Base-by-base conservation (phyloP, 2,888 invertebrate species). In the Amphipyra tragopoginis region DNA sequence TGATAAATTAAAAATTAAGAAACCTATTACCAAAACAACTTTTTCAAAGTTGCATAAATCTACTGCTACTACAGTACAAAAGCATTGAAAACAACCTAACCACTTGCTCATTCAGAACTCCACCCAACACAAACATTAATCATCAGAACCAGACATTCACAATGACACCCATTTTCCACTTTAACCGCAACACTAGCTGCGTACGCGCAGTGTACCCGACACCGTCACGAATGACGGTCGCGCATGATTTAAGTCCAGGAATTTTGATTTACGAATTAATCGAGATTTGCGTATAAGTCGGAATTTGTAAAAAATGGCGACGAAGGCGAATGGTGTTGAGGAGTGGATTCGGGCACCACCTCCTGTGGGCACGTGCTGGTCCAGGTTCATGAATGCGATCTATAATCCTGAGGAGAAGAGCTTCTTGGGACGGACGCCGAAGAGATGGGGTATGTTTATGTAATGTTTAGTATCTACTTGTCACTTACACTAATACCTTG, bases 331-430 rank as follows among this genome's bases (percentile, higher is more conserved):
- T 60, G 92, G 91, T n/a, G 70, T 88, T 9, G 93, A 93, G 7
- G 91, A 90, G 5, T 94, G 94, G 94, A 88, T 90, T 0, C 76
- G 94, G 14, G 89, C 88, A 0, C 94, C 94, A 0, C 91, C 92
- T 0, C 83, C 85, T 0, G 67, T 85, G 0, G 86, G 88, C 0
- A 83, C 90, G 0, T 69, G 85, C 1, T 85, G 88, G 76, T 75
- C 81, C 44, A 86, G 89, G 47, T 61, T 89, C 0, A 81, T 83
- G 8, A 88, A 84, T 51, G 84, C 86, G 0, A 83, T 93, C 40
- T 94, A 94, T 71, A 87, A 94, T 65, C 88, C 88, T 6, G 88
- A 90, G 0, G 93, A 94, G 13, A 88, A 89, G 6, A 93, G 92
- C 79, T 87, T 93, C 65, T 81, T 93, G 26, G 94, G 94, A 33